Evolutionary conservation across 1,140 invertebrate genomes (phyloP).

Genomic region (Pollicipes pollicipes): DNA sequence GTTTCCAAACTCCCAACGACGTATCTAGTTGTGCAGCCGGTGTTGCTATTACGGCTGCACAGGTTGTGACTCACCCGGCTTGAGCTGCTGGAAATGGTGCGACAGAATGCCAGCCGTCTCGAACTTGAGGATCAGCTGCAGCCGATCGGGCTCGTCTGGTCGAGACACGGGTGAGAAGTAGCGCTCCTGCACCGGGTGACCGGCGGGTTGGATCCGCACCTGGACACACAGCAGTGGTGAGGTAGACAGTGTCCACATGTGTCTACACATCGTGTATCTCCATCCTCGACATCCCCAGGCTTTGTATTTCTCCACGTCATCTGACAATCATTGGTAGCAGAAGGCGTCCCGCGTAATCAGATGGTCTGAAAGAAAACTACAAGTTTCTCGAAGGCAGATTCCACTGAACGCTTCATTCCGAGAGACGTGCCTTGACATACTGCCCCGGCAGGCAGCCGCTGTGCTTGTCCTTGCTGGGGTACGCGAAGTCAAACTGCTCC

Average conservation of each 20-base stretch:
- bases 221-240: too few relatives aligned
- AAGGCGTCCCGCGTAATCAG: too few relatives aligned
- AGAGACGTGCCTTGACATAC: slow-evolving; percentile 15
- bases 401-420: too few relatives aligned
- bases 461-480: slow-evolving; percentile 13
- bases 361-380: too few relatives aligned
- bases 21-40: too few relatives aligned
- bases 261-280: too few relatives aligned
- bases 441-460: slow-evolving; percentile 15
- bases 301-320: too few relatives aligned
- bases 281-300: too few relatives aligned
- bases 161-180: slow-evolving; percentile 17
- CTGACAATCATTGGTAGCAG: too few relatives aligned
- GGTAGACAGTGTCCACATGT: too few relatives aligned
- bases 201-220: slow-evolving; percentile 10
- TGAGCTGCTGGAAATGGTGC: slow-evolving; percentile 15
- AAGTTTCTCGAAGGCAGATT: too few relatives aligned
- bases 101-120: slow-evolving; percentile 16
- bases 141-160: slow-evolving; percentile 11
- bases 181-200: slow-evolving; percentile 11
- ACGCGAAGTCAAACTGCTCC: slow-evolving; percentile 13
- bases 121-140: slow-evolving; percentile 16
- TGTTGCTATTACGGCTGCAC: background rate
- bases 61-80: slow-evolving; percentile 14
- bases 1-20: too few relatives aligned